phyloP scores from a whole-genome alignment of 1,140 invertebrate species.

The Sweltsa coloradensis region DNA sequence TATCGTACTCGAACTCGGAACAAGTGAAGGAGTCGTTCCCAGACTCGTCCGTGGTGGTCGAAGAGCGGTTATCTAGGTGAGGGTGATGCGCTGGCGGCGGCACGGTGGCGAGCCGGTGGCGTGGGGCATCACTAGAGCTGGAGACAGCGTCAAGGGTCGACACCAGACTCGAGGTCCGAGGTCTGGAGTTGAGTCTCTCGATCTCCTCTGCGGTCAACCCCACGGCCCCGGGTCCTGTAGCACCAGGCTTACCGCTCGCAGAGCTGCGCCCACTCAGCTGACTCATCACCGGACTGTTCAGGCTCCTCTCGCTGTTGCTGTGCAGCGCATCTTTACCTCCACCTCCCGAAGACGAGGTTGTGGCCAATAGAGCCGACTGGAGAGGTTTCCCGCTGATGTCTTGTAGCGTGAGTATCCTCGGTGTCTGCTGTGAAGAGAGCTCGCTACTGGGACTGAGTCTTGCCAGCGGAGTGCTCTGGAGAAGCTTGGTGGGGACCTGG shows the following conservation, averaged over 20 bases:
- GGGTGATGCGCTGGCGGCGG: conserved; percentile 20
- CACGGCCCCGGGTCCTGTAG: conserved; percentile 34
- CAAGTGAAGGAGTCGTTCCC: conserved; percentile 96
- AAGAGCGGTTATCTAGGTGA: conserved; percentile 40
- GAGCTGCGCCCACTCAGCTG: conserved; percentile 72
- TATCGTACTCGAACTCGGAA: conserved; percentile 95
- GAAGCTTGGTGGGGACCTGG: conserved; percentile 24
- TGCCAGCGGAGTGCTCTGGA: conserved; percentile 77
- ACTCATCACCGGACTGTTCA: conserved; percentile 84
- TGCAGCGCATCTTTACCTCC: conserved; percentile 63
- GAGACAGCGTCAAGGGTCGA: conserved; percentile 87
- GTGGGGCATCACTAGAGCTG: conserved; percentile 73
- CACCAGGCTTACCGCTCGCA: conserved; percentile 47
- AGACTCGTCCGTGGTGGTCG: conserved; percentile 85
- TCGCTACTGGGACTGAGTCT: conserved; percentile 84
- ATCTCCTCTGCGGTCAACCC: conserved; percentile 88
- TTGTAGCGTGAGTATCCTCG: conserved; percentile 79
- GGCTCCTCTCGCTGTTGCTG: conserved; percentile 77
- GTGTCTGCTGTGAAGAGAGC: conserved; percentile 71
- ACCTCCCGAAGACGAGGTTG: conserved; percentile 72
- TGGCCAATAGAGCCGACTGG: conserved; percentile 75
- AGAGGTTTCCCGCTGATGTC: conserved; percentile 87
- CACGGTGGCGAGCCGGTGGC: conserved; percentile 35
- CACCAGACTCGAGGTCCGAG: conserved; percentile 75
- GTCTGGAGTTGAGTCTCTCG: conserved; percentile 75